Base-by-base conservation (phyloP, 2,797 vertebrate species). In the Oreochromis grahami region DNA sequence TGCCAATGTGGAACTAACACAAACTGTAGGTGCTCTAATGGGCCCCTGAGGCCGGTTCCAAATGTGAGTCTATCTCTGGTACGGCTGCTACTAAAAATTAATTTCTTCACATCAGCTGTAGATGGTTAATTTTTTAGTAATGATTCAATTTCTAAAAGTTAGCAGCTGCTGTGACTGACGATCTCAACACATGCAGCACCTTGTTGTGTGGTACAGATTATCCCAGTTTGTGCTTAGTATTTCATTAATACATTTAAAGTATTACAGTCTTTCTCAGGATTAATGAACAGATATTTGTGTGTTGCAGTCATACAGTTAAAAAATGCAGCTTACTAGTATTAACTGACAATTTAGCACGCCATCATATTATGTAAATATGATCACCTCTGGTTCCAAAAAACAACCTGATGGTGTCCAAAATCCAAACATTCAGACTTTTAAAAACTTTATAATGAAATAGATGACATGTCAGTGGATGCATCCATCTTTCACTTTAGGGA, bases 291-390 rank as follows among this genome's bases (percentile, higher is more conserved):
- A 56, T 56, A 56, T 56, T 17, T 56, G 26, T 29, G 26, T 29
- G 26, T 29, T 56, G 53, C 26, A 29, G 3, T 56, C 53, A 29
- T 56, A 29, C 3, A 56, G 53, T 56, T 56, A 4, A 56, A 56
- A 55, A 3, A 15, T 56, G 2, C 14, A 15, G 53, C 1, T 56
- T 56, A 8, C 26, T 29, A 9, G 53, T 3, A 29, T 56, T 9
- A 56, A 56, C 26, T 56, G 5, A 56, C 15, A 56, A 17, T 29
- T 56, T 56, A 5, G 24, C 53, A 29, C 53, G 6, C 0, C 1
- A 29, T 5, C 3, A 29, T 0, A 15, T 56, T 56, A 29, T 56
- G 13, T 29, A 56, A 56, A 0, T 5, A 26, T 13, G 0, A 53
- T 56, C 53, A 15, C 24, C 0, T 56, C 53, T 0, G 0, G 2